Base-by-base conservation (phyloP, 1,140 invertebrate genomes). In the Nasonia vitripennis region DNA sequence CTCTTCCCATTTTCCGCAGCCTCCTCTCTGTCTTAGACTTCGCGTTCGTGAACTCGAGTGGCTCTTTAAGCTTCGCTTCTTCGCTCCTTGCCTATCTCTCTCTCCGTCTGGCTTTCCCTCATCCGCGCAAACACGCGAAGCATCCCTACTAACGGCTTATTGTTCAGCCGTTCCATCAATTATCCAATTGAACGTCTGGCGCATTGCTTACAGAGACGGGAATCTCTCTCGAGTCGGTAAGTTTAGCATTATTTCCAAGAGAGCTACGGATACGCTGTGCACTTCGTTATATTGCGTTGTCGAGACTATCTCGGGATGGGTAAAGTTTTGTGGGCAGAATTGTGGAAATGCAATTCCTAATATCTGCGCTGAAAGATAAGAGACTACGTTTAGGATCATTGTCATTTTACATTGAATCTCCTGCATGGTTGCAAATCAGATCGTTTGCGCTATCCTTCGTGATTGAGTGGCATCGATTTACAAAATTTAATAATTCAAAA, bases 141-240 rank as follows among this genome's bases (percentile, higher is more conserved):
- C 78, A 70, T 80, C 10, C 34, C 31, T 34, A 68, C 34, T 41
- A 45, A 70, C 37, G 34, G 78, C 62, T 80, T 80, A 80, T 80
- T 80, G 55, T 62, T 80, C 78, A n/a, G 78, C 48, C 27, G 55
- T 11, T 80, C 78, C 78, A 80, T 80, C 78, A 80, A 80, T 80
- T 80, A 80, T 80, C 78, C 78, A 80, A 68, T 80, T 80, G 78
- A 70, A 78, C 51, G 51, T 34, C 12, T 23, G 27, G 77, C 23
- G 7, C 37, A 17, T 31, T 20, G 68, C 74, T 77, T 23, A 5
- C 74, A 27, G 12, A n/a, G 20, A 23, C 37, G 74, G 48, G 51
- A 78, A 78, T 78, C 77, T 45, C 41, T 45, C 41, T 62, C 20
- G 3, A n/a, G 55, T 7, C 55, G 20, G 14, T 62, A n/a, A 20